Evolutionary conservation across 2,113 vertebrate genomes (phyloP).

Genomic region (Brachypodius melanocephalos): DNA sequence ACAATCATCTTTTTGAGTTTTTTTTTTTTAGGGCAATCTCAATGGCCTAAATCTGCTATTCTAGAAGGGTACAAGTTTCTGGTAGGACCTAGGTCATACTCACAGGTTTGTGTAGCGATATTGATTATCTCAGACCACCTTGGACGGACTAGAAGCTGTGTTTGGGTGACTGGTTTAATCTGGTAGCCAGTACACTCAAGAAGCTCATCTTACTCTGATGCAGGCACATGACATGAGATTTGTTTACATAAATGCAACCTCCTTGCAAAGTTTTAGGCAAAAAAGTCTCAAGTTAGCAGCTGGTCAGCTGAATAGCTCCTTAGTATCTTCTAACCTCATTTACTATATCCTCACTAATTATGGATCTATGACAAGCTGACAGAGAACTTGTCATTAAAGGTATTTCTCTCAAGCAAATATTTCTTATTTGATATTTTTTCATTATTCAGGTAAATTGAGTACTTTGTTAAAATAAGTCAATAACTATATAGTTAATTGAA

Average conservation of each 20-base stretch:
- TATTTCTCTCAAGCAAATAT: background rate
- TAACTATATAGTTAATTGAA: background rate
- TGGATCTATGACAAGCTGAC: background rate
- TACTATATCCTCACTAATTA: background rate
- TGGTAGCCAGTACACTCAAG: background rate
- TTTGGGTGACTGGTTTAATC: background rate
- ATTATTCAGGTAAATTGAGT: background rate
- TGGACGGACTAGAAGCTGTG: background rate
- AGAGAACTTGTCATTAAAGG: background rate
- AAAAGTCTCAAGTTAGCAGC: background rate
- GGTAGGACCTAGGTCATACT: background rate
- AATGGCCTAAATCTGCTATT: background rate
- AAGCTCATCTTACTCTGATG: background rate
- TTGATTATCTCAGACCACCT: background rate
- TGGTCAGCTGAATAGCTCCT: background rate
- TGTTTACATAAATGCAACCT: background rate
- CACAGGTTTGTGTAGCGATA: background rate
- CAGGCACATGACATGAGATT: background rate
- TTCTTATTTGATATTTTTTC: background rate
- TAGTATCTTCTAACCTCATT: background rate
- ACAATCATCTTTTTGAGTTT: background rate
- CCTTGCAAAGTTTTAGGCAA: background rate
- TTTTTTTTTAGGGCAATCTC: background rate
- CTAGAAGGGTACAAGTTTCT: background rate
- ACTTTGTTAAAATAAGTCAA: background rate